phyloP scores from a whole-genome alignment of 2,888 invertebrate genomes.

The Lacanobia oleracea region DNA sequence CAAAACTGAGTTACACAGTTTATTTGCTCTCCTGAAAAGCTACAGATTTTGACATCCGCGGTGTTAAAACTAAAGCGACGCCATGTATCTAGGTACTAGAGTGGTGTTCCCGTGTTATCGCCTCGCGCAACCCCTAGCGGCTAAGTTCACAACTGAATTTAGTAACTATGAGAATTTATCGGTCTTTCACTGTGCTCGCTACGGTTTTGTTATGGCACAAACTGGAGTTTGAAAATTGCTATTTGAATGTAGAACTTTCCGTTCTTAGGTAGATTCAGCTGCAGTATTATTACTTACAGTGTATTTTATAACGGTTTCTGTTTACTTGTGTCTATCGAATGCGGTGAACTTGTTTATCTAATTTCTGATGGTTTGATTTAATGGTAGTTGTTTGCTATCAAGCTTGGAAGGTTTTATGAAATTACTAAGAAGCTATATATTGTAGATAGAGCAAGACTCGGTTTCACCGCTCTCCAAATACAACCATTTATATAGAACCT shows the following conservation, averaged over 20 bases:
- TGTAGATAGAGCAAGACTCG: too few species aligned
- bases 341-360: too few species aligned
- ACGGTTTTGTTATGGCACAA: slow-evolving; percentile 51
- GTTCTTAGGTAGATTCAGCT: slow-evolving; percentile 33
- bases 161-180: slow-evolving; percentile 75
- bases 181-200: slow-evolving; percentile 49
- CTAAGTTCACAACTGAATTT: slow-evolving; percentile 74
- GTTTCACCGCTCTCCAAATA: too few species aligned
- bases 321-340: slow-evolving; percentile 8
- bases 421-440: too few species aligned
- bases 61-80: too few species aligned
- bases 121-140: slow-evolving; percentile 58
- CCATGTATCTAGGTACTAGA: slow-evolving; percentile 25
- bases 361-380: too few species aligned
- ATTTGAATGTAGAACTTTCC: slow-evolving; percentile 57
- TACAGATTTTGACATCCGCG: too few species aligned
- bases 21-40: too few species aligned
- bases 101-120: slow-evolving; percentile 52
- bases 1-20: too few species aligned
- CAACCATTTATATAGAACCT: too few species aligned
- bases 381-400: too few species aligned
- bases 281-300: slow-evolving; percentile 6
- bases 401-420: too few species aligned
- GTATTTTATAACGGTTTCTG: slow-evolving; percentile 30
- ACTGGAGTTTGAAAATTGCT: slow-evolving; percentile 59